Conservation (phyloP, 2,797 vertebrate species). For the Kryptopterus vitreolus region DNA sequence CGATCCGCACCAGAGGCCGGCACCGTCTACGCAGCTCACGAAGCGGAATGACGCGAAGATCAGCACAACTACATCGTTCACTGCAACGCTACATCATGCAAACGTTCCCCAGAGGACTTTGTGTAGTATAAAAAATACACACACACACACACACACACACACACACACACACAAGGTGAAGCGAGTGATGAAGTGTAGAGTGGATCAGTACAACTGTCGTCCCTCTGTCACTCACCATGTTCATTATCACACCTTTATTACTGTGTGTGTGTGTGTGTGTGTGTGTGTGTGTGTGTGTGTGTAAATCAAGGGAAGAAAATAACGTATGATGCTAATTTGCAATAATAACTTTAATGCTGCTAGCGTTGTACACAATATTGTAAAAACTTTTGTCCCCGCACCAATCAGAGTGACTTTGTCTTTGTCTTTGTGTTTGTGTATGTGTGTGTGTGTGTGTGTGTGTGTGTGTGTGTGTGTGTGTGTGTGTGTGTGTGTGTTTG, state of each 20-base stretch:
- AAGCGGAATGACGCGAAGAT: neutral
- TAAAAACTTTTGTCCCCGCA: neutral
- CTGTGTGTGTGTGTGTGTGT: neutral
- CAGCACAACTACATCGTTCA: too few relatives aligned
- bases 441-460: constrained; percentile 6
- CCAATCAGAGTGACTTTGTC: neutral
- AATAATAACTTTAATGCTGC: too few relatives aligned
- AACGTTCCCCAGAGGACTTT: too few relatives aligned
- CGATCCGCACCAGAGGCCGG: neutral
- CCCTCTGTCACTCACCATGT: neutral
- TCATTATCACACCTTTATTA: neutral
- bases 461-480: constrained; percentile 20
- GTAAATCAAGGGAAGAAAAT: too few relatives aligned
- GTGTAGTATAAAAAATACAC: too few relatives aligned
- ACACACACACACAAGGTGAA: too few relatives aligned
- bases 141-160: too few relatives aligned
- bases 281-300: neutral
- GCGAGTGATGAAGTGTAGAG: neutral
- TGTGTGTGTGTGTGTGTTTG: constrained; percentile 16
- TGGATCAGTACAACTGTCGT: neutral
- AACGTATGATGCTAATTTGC: too few relatives aligned
- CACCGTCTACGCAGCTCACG: neutral
- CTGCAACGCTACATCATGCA: too few relatives aligned
- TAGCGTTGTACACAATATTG: constrained; percentile 18
- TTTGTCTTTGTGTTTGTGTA: neutral